Conservation (phyloP, 2,797 vertebrate genomes). For the Pagetopsis macropterus region DNA sequence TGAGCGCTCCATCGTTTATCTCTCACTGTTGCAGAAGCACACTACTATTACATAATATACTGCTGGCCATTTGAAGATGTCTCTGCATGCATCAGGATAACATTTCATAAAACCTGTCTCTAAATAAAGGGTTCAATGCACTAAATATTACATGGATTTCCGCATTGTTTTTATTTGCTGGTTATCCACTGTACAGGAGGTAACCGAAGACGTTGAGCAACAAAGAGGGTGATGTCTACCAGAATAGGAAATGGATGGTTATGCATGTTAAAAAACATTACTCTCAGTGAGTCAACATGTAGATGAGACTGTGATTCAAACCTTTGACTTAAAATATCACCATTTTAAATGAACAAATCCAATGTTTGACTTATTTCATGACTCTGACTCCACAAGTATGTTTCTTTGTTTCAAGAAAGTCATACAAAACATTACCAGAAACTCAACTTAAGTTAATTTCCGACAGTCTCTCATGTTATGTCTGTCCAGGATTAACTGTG, state of each 20-base stretch:
- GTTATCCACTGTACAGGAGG: not conserved
- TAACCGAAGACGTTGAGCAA: not conserved
- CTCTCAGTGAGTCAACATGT: not conserved
- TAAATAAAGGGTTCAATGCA: not conserved
- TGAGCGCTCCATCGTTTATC: not conserved
- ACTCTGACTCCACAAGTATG: not conserved
- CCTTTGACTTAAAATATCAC: not conserved
- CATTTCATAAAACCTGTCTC: not conserved
- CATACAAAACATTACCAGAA: not conserved
- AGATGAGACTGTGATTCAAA: not conserved
- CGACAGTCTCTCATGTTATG: not conserved
- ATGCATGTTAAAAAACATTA: not conserved
- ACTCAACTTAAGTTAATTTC: not conserved
- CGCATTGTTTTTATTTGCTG: not conserved
- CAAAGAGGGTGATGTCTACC: not conserved
- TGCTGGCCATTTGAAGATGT: not conserved
- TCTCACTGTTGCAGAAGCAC: not conserved
- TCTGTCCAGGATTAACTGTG: not conserved
- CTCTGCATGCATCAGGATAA: not conserved
- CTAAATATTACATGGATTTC: conserved; percentile 4
- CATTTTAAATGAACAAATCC: too few relatives aligned
- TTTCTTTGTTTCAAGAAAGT: not conserved
- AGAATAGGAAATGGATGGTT: not conserved
- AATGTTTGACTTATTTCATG: not conserved
- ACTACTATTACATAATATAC: not conserved